phyloP scores from a whole-genome alignment of 2,113 vertebrate species.

The Oncorhynchus nerka region DNA sequence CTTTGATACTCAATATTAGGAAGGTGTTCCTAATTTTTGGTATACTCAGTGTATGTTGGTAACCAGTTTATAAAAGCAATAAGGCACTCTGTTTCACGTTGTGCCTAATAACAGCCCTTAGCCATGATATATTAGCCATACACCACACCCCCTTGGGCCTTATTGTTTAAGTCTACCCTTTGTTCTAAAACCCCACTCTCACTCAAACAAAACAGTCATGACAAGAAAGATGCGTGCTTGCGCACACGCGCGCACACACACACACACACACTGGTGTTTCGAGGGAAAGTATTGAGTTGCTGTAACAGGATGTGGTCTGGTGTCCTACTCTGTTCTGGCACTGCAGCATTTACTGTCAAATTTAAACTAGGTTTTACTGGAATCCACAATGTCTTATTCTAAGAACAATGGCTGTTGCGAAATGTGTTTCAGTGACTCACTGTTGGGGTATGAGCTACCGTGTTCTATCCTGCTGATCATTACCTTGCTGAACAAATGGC shows the following conservation, averaged over 20 bases:
- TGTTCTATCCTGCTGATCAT: background rate
- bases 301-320: conserved; percentile 14
- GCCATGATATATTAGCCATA: too few species aligned
- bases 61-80: too few species aligned
- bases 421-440: conserved; percentile 2
- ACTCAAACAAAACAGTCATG: conserved; percentile 1
- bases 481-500: background rate
- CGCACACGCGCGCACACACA: background rate
- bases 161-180: too few species aligned
- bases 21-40: too few species aligned
- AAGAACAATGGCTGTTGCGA: background rate
- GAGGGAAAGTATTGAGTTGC: conserved; percentile 19
- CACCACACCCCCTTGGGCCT: too few species aligned
- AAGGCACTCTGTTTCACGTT: too few species aligned
- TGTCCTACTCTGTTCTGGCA: background rate
- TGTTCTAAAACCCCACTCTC: background rate
- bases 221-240: background rate
- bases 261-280: conserved; percentile 12
- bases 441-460: conserved; percentile 1
- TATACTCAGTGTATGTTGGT: too few species aligned
- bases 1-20: too few species aligned
- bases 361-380: background rate
- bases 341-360: background rate
- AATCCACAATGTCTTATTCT: background rate
- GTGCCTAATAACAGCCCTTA: too few species aligned